Percentiles rank a stretch among this genome's conserved stretches.
Evolutionary conservation across 2,888 invertebrate genomes (phyloP).

Genomic region (Rhagonycha lutea): DNA sequence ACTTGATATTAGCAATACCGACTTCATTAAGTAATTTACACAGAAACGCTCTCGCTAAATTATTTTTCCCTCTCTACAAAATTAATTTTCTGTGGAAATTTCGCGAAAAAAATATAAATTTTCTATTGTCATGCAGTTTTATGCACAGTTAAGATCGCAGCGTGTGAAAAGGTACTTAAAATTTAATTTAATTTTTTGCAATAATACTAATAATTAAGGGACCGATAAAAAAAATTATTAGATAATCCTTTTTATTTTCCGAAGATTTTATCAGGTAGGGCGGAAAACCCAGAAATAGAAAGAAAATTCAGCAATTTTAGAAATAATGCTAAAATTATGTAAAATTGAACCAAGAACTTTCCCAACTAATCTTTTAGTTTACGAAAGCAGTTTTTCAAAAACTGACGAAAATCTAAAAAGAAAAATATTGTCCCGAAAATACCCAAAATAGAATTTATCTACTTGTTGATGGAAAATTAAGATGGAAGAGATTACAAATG

Average conservation of each 20-base stretch:
- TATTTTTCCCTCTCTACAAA: neutral
- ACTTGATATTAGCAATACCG: slow-evolving; percentile 33
- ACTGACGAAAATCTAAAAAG: neutral
- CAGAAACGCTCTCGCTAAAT: neutral
- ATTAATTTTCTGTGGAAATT: neutral
- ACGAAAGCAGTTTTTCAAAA: neutral
- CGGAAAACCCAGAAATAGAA: neutral
- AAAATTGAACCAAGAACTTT: neutral
- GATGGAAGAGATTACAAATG: neutral
- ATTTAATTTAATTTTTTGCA: neutral
- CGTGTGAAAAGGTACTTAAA: neutral
- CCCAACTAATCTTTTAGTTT: neutral
- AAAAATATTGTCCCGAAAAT: neutral
- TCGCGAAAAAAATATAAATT: neutral
- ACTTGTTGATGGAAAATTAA: neutral
- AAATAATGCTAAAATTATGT: neutral
- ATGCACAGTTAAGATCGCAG: neutral
- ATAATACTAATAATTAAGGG: neutral
- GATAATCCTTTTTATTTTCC: neutral
- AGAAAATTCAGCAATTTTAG: neutral
- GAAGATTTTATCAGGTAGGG: neutral
- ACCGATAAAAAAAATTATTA: neutral
- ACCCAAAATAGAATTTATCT: neutral
- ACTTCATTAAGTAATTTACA: slow-evolving; percentile 15
- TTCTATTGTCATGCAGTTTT: too few relatives aligned